phyloP scores from a whole-genome alignment of 1,140 invertebrate genomes.

The Venustaconcha ellipsiformis region DNA sequence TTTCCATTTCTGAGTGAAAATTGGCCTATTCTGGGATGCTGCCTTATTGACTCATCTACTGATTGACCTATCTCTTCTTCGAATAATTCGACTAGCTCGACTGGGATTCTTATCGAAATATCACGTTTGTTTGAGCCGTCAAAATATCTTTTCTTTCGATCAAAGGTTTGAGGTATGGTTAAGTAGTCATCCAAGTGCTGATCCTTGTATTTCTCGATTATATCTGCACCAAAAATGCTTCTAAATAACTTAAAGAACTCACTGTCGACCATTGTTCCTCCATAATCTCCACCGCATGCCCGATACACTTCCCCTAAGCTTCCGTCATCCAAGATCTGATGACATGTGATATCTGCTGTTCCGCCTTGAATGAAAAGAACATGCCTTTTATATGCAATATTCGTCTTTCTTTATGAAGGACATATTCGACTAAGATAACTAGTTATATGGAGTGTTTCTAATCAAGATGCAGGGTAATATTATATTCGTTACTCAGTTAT shows the following conservation, averaged over 20 bases:
- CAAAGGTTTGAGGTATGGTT: conserved; percentile 13
- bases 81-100: not conserved
- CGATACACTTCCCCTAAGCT: conserved; percentile 9
- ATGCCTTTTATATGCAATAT: too few relatives aligned
- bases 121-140: conserved; percentile 1
- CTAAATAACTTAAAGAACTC: conserved; percentile 1
- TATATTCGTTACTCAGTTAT: too few relatives aligned
- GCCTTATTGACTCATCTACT: not conserved
- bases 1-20: conserved; percentile 6
- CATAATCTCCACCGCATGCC: conserved; percentile 20
- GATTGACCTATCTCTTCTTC: conserved; percentile 11
- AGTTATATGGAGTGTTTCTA: too few relatives aligned
- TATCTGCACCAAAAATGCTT: conserved; percentile 7
- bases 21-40: not conserved
- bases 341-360: conserved; percentile 21
- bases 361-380: conserved; percentile 3
- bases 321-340: conserved; percentile 7
- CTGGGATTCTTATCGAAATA: conserved; percentile 1
- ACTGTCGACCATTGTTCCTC: conserved; percentile 21
- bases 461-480: too few relatives aligned
- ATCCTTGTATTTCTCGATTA: conserved; percentile 13
- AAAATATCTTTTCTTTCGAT: conserved; percentile 23
- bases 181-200: conserved; percentile 14
- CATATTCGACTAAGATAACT: too few relatives aligned
- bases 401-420: too few relatives aligned